phyloP scores from a whole-genome alignment of 1,140 invertebrate species.

The Orius insidiosus region DNA sequence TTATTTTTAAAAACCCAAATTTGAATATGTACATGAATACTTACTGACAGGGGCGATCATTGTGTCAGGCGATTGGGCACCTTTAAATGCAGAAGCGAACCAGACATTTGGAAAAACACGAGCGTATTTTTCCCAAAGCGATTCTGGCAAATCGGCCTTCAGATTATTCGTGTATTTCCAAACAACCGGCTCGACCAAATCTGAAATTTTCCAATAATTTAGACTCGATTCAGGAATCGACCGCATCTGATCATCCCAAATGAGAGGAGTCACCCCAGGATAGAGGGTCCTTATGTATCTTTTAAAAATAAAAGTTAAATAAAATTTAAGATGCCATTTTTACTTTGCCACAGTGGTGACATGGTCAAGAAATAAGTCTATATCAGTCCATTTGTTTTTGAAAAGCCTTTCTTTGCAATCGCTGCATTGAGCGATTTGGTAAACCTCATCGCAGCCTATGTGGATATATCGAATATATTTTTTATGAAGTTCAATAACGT shows the following conservation, averaged over 20 bases:
- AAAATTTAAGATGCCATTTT: not conserved
- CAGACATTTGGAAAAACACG: conserved; percentile 38
- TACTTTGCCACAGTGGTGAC: conserved; percentile 8
- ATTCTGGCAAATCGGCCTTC: conserved; percentile 3
- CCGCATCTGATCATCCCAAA: conserved; percentile 53
- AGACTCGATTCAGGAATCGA: conserved; percentile 27
- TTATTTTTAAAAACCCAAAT: no score
- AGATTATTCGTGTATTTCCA: conserved; percentile 23
- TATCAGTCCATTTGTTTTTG: conserved; percentile 20
- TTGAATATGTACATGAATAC: not conserved
- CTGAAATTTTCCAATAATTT: conserved; percentile 27
- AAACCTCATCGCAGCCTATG: conserved; percentile 28
- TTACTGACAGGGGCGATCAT: conserved; percentile 28
- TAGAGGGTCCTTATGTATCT: conserved; percentile 23
- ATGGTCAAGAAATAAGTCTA: conserved; percentile 10
- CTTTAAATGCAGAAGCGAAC: conserved; percentile 47
- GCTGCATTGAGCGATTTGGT: conserved; percentile 29
- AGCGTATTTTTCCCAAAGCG: conserved; percentile 12
- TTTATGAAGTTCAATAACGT: conserved; percentile 25
- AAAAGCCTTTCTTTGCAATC: conserved; percentile 26
- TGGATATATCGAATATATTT: conserved; percentile 23
- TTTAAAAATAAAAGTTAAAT: not conserved
- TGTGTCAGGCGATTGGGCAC: conserved; percentile 30
- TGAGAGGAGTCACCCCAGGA: conserved; percentile 26
- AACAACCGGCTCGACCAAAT: conserved; percentile 35